Percentiles rank a stretch among this genome's conserved stretches.
These are phyloP conservation scores for Microcebus griseorufus DNA, from an alignment of 2,113 vertebrate genomes.

Conservation along the genomic window DNA sequence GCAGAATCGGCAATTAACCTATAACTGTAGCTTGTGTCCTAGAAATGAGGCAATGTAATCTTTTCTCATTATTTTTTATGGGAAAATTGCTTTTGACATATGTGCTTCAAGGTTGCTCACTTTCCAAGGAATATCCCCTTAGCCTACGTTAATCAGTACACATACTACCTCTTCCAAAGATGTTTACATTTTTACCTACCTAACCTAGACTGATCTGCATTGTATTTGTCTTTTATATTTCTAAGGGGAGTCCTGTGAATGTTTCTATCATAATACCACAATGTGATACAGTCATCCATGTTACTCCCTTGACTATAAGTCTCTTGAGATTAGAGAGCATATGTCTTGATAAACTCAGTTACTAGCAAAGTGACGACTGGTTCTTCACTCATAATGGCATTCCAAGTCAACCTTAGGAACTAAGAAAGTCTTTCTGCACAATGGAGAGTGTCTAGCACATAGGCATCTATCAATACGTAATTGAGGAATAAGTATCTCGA, in stretches of 20 bases:
- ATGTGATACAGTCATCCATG: neutral
- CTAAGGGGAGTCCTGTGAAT: neutral
- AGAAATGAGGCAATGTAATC: slow-evolving; percentile 56
- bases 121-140: slow-evolving; percentile 38
- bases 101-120: slow-evolving; percentile 30
- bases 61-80: slow-evolving; percentile 61
- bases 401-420: neutral
- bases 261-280: neutral
- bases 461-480: neutral
- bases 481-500: neutral
- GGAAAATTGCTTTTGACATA: slow-evolving; percentile 56
- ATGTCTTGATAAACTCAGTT: neutral
- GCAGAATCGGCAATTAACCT: slow-evolving; percentile 71
- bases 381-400: neutral
- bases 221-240: neutral
- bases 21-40: slow-evolving; percentile 58
- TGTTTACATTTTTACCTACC: neutral
- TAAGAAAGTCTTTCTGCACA: neutral
- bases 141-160: neutral
- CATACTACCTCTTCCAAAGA: neutral
- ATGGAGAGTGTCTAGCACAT: neutral
- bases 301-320: neutral
- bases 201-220: neutral
- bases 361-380: neutral
- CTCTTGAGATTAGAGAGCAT: neutral